Base-by-base conservation (phyloP, 2,888 invertebrate species). In the Lepidocyrtoides sp. region DNA sequence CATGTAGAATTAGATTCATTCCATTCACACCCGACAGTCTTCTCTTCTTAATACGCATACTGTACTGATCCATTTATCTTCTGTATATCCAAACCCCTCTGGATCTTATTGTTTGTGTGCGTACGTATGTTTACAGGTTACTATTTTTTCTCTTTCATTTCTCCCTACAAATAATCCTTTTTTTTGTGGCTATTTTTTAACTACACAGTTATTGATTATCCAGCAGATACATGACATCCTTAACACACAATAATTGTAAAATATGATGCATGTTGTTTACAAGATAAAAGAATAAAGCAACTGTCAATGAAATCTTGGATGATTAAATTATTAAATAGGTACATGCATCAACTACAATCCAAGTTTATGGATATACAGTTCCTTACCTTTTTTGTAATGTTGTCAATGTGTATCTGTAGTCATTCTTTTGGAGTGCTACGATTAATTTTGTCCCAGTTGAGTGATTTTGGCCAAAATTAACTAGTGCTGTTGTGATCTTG, bases 361-460 rank as follows among this genome's bases (percentile, higher is more conserved):
- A 63, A 12, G 14, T 29, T 29, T 0, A 29, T 63, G 14, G 29
- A 10, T 23, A 36, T n/a, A 36, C 32, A 7, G 7, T 66, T 75
- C 23, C 44, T 75, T 75, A 75, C 75, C 75, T 75, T 23, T 48
- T 51, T 48, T 44, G 23, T 14, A n/a, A n/a, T 2, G 14, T 44
- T 17, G 69, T 41, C 17, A 5, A 36, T 69, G 17, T n/a, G 17
- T 36, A 14, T 26, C 23, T 26, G 48, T 48, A 10, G 1, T 29
- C 29, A 26, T 26, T 20, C 4, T 36, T 36, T 2, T 7, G 36
- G 26, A 66, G 29, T 1, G 17, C 36, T 4, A 26, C 51, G n/a
- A 75, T 75, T 51, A 51, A 75, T 75, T 48, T 75, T 48, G 72
- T 72, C 32, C 10, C 48, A 29, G 48, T 51, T 75, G 48, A 75